Base-by-base conservation (phyloP, 2,113 vertebrate species). In the Cryptotis parvus region DNA sequence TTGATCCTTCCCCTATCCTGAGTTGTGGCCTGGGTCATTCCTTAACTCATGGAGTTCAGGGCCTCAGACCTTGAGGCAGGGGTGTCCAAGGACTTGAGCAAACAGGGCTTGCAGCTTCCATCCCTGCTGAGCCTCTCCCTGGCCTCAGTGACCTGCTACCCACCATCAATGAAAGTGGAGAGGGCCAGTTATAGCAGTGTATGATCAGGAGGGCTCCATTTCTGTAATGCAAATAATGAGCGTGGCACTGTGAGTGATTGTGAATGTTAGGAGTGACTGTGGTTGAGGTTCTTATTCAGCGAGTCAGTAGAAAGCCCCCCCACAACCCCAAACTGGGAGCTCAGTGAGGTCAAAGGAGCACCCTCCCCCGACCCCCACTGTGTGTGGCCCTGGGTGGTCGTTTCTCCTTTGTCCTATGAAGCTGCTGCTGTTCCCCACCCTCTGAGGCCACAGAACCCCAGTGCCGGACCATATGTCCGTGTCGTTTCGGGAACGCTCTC, bases 401-500 rank as follows among this genome's bases (percentile, higher is more conserved):
- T 76, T 68, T 65, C 11, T 41, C 52, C 41, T 66, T 43, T 81
- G 49, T 77, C 58, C 35, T 49, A 33, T 45, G 58, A 72, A 55
- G n/a, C 26, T 15, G 61, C 52, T 41, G 78, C 63, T 26, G 11
- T 80, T 82, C 74, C 68, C 22, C 68, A 39, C 14, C 26, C 9
- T 84, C 80, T 41, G 65, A 65, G 16, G 31, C 79, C 35, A 58
- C 66, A 65, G 68, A 66, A 65, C 27, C n/a, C 12, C 63, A 33
- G 35, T 39, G 1, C 8, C 1, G 0, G n/a, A 39, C 75, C 81
- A 94, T 95, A 92, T 92, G 95, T 86, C 95, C 85, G 85, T 89
- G 9, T 69, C 90, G 73, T 72, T 96, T 96, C 73, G 79, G 96
- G 95, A 94, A 95, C 4, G 29, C 91, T 85, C 95, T 95, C 93